Evolutionary conservation across 2,113 vertebrate species (phyloP).

Genomic region (Nesogale talazaci): DNA sequence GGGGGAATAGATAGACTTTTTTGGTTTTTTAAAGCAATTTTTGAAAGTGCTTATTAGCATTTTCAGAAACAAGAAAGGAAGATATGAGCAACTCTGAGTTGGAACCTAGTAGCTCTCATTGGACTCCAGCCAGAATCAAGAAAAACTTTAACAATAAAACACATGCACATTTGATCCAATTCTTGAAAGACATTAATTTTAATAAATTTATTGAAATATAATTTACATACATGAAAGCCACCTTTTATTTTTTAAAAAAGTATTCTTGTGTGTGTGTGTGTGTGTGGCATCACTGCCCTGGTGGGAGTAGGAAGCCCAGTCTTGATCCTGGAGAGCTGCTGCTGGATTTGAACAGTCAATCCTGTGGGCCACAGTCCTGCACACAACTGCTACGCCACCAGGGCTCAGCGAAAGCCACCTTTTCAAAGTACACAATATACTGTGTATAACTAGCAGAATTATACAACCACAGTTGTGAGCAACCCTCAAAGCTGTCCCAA

Average conservation of each 20-base stretch:
- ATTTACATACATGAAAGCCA: not conserved
- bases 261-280: no score
- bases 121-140: not conserved
- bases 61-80: not conserved
- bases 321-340: no score
- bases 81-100: not conserved
- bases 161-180: not conserved
- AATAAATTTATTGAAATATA: not conserved
- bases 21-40: not conserved
- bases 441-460: not conserved
- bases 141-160: not conserved
- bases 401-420: not conserved
- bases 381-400: no score
- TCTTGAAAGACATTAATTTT: constrained; percentile 4
- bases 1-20: not conserved
- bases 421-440: not conserved
- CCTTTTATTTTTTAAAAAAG: no score
- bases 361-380: no score
- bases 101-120: not conserved
- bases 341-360: no score
- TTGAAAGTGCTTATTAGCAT: constrained; percentile 3
- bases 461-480: not conserved
- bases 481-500: no score
- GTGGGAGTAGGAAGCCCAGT: no score
- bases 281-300: no score